Evolutionary conservation across 2,797 vertebrate genomes (phyloP).

Genomic region (Sebastes elongatus): DNA sequence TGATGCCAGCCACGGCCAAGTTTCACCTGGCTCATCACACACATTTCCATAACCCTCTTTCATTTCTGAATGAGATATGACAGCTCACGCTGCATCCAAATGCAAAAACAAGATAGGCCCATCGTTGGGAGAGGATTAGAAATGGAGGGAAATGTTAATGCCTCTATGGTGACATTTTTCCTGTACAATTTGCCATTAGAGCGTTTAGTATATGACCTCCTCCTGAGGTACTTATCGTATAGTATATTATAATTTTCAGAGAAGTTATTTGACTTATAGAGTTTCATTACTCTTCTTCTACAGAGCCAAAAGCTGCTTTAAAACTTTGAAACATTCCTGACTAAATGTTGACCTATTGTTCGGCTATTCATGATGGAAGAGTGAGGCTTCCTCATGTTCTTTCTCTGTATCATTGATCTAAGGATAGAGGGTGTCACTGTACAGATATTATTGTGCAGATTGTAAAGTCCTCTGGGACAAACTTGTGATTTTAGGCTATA

Average conservation of each 20-base stretch:
- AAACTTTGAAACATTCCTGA: not conserved
- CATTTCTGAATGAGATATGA: conserved; percentile 67
- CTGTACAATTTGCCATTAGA: conserved; percentile 17
- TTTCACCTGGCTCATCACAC: conserved; percentile 68
- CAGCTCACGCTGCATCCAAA: conserved; percentile 50
- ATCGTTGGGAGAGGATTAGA: conserved; percentile 46
- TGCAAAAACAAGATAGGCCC: conserved; percentile 37
- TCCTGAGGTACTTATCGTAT: not conserved
- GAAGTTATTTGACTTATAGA: not conserved
- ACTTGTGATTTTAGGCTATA: no score
- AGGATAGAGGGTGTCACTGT: no score
- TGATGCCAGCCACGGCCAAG: conserved; percentile 58
- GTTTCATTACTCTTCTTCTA: not conserved
- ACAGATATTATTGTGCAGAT: no score
- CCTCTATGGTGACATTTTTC: conserved; percentile 3
- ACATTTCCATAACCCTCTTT: conserved; percentile 65
- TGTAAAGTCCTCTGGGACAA: no score
- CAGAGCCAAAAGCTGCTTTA: not conserved
- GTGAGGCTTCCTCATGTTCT: no score
- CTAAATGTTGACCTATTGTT: not conserved
- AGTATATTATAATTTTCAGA: not conserved
- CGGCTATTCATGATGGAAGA: no score
- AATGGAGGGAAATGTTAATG: conserved; percentile 35
- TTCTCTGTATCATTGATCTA: no score
- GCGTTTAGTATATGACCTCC: not conserved